These are phyloP conservation scores for Campylomormyrus numenius DNA, from an alignment of 2,113 vertebrate species.

Conservation along the genomic window DNA sequence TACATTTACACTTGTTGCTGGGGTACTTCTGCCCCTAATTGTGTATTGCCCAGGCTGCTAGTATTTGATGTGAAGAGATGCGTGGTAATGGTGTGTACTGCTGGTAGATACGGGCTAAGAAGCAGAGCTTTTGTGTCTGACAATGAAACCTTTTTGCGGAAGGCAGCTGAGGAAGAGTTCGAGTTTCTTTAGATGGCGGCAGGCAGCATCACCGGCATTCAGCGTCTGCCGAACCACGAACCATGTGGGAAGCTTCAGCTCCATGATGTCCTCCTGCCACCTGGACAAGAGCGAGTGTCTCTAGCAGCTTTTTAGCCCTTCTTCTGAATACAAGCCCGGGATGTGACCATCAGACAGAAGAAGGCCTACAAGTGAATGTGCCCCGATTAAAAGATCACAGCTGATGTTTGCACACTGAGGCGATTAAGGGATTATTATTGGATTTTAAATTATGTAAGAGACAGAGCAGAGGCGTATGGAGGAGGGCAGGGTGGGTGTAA, in stretches of 20 bases:
- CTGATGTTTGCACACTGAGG: background rate
- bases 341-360: background rate
- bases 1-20: background rate
- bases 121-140: background rate
- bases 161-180: background rate
- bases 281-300: background rate
- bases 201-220: background rate
- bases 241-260: background rate
- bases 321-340: background rate
- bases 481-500: background rate
- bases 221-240: background rate
- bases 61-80: background rate
- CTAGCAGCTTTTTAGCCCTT: background rate
- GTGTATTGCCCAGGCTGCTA: background rate
- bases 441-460: background rate
- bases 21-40: background rate
- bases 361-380: background rate
- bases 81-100: background rate
- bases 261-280: background rate
- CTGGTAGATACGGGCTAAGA: background rate
- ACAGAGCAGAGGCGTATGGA: background rate
- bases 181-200: background rate
- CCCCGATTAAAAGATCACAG: background rate
- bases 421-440: background rate
- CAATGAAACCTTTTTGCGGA: background rate